phyloP scores from a whole-genome alignment of 1,140 invertebrate genomes.

The Brevipalpus yothersi region DNA sequence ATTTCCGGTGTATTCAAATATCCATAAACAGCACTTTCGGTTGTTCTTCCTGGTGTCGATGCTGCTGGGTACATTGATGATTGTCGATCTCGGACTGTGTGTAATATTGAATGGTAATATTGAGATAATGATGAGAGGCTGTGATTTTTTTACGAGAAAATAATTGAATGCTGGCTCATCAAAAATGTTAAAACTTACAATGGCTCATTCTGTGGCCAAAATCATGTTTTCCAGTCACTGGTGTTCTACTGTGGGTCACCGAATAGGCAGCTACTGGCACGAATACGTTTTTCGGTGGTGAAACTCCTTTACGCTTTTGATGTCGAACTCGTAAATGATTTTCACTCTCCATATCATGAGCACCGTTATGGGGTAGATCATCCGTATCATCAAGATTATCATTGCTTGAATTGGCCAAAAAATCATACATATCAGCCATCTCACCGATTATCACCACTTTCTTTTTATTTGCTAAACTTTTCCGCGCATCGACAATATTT shows the following conservation, averaged over 20 bases:
- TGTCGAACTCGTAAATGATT: background rate
- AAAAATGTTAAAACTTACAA: background rate
- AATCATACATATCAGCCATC: constrained; percentile 1
- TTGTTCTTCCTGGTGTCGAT: background rate
- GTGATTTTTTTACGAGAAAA: background rate
- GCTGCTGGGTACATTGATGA: background rate
- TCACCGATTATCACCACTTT: constrained; percentile 5
- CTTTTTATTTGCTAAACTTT: background rate
- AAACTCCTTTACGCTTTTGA: background rate
- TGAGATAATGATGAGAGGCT: background rate
- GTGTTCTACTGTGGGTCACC: background rate
- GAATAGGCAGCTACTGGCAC: constrained; percentile 9
- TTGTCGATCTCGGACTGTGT: background rate
- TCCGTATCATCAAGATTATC: background rate
- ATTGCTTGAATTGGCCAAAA: background rate
- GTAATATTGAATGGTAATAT: background rate
- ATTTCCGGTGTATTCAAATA: constrained; percentile 7
- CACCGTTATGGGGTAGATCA: background rate
- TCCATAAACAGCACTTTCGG: constrained; percentile 10
- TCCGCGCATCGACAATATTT: background rate
- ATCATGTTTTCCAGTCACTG: background rate
- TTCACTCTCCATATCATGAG: background rate
- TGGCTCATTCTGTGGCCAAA: constrained; percentile 1
- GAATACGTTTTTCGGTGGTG: background rate
- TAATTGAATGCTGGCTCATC: background rate